Conservation (phyloP, 2,888 invertebrate species). For the Steinernema carpocapsae region DNA sequence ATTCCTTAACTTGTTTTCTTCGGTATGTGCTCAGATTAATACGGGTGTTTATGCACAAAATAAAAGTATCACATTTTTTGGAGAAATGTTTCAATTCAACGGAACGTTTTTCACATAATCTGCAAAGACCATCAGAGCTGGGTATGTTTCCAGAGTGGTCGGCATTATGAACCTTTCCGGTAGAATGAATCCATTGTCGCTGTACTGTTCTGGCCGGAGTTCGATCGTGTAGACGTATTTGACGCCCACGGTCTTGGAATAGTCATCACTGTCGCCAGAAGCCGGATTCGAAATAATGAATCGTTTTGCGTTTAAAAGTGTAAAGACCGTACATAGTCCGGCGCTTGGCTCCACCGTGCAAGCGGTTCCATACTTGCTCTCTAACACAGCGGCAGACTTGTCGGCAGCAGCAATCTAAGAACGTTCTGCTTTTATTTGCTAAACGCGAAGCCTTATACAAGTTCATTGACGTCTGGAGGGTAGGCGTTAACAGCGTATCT, state of each 20-base stretch:
- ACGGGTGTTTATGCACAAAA: not conserved
- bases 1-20: constrained; percentile 6
- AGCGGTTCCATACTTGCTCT: not conserved
- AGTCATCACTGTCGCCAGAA: constrained; percentile 64
- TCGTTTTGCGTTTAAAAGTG: not conserved
- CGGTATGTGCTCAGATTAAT: not conserved
- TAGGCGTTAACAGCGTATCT: constrained; percentile 48
- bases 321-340: not conserved
- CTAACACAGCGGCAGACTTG: not conserved
- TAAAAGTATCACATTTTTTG: not conserved
- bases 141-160: not conserved
- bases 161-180: not conserved
- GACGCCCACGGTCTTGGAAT: constrained; percentile 60
- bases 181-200: not conserved
- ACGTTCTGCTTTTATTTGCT: not conserved
- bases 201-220: constrained; percentile 47
- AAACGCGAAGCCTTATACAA: not conserved
- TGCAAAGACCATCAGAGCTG: not conserved
- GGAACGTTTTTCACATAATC: not conserved
- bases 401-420: not conserved
- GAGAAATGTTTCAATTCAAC: not conserved
- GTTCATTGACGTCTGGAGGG: constrained; percentile 8
- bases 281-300: constrained; percentile 54
- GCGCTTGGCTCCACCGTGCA: not conserved
- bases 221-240: constrained; percentile 65